Percentiles rank a stretch among this genome's conserved stretches.
These are phyloP conservation scores for Aurelia sp. DNA, from an alignment of 30 jellyfish, hydroid and myxozoan species.

Conservation along the genomic window DNA sequence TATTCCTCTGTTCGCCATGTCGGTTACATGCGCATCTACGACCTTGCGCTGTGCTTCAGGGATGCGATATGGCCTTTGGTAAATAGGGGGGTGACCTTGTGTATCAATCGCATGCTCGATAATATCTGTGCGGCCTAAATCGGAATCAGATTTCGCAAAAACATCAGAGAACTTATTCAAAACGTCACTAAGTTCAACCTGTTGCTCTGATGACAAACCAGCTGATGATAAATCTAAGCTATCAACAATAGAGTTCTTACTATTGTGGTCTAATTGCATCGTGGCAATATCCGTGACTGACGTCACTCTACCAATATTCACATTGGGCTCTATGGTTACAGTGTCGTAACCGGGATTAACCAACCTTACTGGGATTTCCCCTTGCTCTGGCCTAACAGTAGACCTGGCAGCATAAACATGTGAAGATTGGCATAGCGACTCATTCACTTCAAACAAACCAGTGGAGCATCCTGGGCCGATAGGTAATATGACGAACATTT, in stretches of 20 bases:
- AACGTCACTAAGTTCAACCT: neutral
- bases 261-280: neutral
- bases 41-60: constrained; percentile 32
- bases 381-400: too few relatives aligned
- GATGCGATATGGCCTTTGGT: constrained; percentile 42
- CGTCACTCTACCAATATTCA: neutral
- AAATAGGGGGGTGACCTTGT: constrained; percentile 16
- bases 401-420: too few relatives aligned
- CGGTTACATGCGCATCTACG: constrained; percentile 25
- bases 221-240: neutral
- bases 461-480: too few relatives aligned
- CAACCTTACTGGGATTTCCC: too few relatives aligned
- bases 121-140: constrained; percentile 31
- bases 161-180: constrained; percentile 19
- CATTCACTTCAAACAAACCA: too few relatives aligned
- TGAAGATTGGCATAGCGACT: too few relatives aligned
- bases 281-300: neutral
- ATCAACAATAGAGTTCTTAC: constrained; percentile 14
- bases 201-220: constrained; percentile 20
- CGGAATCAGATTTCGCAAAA: constrained; percentile 46
- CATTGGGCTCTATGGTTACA: too few relatives aligned
- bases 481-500: too few relatives aligned
- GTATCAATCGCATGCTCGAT: constrained; percentile 45
- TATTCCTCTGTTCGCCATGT: constrained; percentile 37
- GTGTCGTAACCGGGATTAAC: too few relatives aligned